These are phyloP conservation scores for Ormia ochracea DNA, from an alignment of 2,888 invertebrate species.

Conservation along the genomic window DNA sequence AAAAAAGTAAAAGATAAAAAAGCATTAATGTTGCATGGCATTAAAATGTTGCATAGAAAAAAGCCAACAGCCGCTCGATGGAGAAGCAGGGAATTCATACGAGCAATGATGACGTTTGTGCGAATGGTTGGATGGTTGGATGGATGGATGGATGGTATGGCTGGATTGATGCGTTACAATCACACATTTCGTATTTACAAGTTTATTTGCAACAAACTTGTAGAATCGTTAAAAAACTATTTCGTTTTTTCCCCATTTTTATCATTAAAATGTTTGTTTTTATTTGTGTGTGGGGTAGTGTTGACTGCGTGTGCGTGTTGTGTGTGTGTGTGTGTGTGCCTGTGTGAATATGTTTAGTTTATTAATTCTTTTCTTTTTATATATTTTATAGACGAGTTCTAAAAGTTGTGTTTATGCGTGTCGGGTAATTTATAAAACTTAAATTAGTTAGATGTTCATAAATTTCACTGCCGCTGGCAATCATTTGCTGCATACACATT, in stretches of 20 bases:
- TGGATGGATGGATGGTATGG: background rate
- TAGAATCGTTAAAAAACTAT: constrained; percentile 52
- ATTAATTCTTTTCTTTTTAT: constrained; percentile 29
- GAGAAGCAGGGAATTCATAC: background rate
- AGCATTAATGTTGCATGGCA: background rate
- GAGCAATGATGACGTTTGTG: background rate
- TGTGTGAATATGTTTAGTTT: background rate
- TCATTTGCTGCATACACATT: constrained; percentile 40
- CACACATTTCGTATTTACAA: constrained; percentile 36
- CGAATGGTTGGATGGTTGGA: background rate
- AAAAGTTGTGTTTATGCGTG: constrained; percentile 66
- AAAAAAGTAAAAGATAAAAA: background rate
- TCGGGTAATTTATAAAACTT: constrained; percentile 66
- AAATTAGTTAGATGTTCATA: constrained; percentile 63
- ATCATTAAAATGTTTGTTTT: no score
- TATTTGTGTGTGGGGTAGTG: background rate
- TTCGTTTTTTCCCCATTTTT: background rate
- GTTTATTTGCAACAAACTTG: constrained; percentile 56
- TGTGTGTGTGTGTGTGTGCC: background rate
- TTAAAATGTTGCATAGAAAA: background rate
- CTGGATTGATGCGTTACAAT: constrained; percentile 27
- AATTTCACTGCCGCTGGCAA: constrained; percentile 36
- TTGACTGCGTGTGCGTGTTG: background rate
- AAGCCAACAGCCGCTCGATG: background rate
- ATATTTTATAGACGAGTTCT: constrained; percentile 55